Evolutionary conservation across 2,113 vertebrate species (phyloP).

Genomic region (Riparia riparia): DNA sequence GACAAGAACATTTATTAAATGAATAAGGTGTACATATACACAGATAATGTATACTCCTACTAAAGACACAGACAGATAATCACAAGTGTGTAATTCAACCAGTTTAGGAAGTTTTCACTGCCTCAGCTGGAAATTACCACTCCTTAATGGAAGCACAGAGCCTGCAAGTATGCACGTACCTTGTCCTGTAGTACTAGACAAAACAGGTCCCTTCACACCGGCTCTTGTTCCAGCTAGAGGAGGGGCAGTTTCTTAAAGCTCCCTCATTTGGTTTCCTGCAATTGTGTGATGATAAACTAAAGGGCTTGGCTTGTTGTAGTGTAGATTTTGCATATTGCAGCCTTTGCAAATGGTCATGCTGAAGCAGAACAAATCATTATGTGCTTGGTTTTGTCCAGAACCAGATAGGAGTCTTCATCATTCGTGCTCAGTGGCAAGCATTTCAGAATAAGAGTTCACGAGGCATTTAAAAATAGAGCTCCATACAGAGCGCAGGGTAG

Average conservation of each 20-base stretch:
- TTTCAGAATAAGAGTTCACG: not conserved
- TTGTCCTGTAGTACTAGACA: not conserved
- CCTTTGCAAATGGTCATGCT: not conserved
- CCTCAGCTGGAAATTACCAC: not conserved
- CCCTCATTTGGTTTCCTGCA: not conserved
- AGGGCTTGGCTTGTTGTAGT: not conserved
- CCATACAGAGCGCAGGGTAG: not conserved
- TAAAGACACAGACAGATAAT: conserved; percentile 12
- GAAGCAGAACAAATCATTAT: not conserved
- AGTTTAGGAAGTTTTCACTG: not conserved
- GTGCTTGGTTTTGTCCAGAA: not conserved
- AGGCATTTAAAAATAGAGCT: not conserved
- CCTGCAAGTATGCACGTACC: not conserved
- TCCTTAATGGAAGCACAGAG: not conserved
- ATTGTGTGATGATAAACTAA: not conserved
- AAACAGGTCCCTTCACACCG: not conserved
- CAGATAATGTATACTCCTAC: not conserved
- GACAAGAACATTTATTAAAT: not conserved
- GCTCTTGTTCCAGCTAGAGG: not conserved
- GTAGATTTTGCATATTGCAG: not conserved
- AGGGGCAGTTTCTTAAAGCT: not conserved
- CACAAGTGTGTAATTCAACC: not conserved
- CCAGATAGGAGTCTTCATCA: not conserved
- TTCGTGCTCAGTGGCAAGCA: not conserved
- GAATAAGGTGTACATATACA: not conserved